These are phyloP conservation scores for Melospiza georgiana DNA, from an alignment of 2,113 vertebrate genomes.

Conservation along the genomic window DNA sequence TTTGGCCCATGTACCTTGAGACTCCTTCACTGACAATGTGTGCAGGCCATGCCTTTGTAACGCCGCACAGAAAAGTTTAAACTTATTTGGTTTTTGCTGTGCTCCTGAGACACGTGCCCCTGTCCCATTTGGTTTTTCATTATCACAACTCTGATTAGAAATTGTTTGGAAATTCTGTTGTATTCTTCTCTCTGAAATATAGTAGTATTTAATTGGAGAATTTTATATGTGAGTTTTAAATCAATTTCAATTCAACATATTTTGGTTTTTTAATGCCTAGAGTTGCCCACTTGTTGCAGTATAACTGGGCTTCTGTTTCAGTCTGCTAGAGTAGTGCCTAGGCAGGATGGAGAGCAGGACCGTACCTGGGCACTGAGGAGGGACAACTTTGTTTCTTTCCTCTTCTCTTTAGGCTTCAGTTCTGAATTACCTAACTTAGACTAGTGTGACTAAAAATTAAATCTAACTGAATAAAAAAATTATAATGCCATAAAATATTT, in stretches of 20 bases:
- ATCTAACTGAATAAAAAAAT: neutral
- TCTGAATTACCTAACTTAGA: neutral
- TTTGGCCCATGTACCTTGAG: neutral
- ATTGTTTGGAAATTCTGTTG: neutral
- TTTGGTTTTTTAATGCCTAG: neutral
- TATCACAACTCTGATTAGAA: neutral
- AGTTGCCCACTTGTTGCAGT: neutral
- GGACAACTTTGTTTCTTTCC: neutral
- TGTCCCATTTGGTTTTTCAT: neutral
- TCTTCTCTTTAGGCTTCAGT: neutral
- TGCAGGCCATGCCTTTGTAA: neutral
- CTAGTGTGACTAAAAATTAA: neutral
- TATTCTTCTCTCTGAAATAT: neutral
- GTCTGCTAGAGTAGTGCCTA: neutral
- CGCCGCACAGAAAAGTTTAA: accelerated
- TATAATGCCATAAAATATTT: neutral
- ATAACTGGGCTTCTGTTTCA: neutral
- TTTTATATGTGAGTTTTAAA: neutral
- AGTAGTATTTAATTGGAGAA: neutral
- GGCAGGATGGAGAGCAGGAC: neutral
- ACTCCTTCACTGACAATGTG: neutral
- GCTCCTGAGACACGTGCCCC: accelerated
- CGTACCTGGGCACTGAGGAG: neutral
- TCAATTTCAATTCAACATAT: neutral
- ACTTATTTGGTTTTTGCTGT: neutral